These are phyloP conservation scores for Euthynnus affinis DNA, from an alignment of 2,797 vertebrate genomes.

Conservation along the genomic window DNA sequence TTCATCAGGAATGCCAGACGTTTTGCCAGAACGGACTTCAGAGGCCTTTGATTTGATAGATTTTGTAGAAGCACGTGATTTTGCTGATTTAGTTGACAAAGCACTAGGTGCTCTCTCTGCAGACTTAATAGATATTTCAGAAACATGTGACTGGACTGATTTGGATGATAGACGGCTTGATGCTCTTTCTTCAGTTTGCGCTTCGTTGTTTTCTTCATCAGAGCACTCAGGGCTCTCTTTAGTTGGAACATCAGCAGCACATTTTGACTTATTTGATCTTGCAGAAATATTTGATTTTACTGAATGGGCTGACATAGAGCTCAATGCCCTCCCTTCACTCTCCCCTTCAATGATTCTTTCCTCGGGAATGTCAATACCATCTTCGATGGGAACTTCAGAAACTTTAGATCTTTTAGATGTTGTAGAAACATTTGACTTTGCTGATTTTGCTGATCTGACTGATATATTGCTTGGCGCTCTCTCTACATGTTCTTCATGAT, in stretches of 20 bases:
- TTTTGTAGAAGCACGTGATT: constrained; percentile 50
- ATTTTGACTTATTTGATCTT: constrained; percentile 46
- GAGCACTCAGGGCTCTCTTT: constrained; percentile 13
- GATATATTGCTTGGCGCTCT: constrained; percentile 52
- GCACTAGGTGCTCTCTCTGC: constrained; percentile 42
- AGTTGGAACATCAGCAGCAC: constrained; percentile 47
- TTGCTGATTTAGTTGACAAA: constrained; percentile 68
- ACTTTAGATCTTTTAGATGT: constrained; percentile 44
- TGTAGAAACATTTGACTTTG: constrained; percentile 48
- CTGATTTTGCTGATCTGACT: constrained; percentile 61
- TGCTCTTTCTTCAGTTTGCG: constrained; percentile 59
- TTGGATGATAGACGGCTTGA: constrained; percentile 53
- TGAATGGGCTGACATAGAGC: constrained; percentile 44
- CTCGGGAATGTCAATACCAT: background rate
- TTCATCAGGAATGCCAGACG: background rate
- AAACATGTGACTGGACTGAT: constrained; percentile 48
- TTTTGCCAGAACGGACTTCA: constrained; percentile 19
- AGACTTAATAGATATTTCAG: constrained; percentile 42
- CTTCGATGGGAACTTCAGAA: constrained; percentile 27
- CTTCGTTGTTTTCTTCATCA: constrained; percentile 20
- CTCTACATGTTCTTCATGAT: no score
- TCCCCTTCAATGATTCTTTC: constrained; percentile 28
- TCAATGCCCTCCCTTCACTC: constrained; percentile 42
- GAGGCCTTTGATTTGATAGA: constrained; percentile 52
- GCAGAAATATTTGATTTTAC: constrained; percentile 54